A percentile compares a stretch with the other conserved stretches of the same genome.
These are phyloP conservation scores for Exephanes ischioxanthus DNA, from an alignment of 2,888 invertebrate genomes.

Conservation along the genomic window DNA sequence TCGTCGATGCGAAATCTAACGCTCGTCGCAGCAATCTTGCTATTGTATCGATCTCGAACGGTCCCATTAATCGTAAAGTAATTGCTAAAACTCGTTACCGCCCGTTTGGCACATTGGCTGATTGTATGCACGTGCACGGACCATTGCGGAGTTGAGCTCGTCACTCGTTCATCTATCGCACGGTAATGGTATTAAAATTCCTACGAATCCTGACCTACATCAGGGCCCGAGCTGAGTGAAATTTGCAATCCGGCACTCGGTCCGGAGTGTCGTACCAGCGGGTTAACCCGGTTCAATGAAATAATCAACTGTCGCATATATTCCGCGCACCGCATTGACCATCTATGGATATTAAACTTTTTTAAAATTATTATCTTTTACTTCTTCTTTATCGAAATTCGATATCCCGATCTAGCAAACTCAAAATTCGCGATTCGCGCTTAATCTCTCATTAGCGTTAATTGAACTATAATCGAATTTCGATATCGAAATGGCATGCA, in stretches of 20 bases:
- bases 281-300: not conserved
- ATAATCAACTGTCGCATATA: constrained; percentile 7
- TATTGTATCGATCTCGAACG: constrained; percentile 12
- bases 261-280: constrained; percentile 4
- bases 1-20: not conserved
- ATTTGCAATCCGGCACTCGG: constrained; percentile 4
- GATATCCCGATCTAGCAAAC: not conserved
- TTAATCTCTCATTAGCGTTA: not conserved
- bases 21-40: not conserved
- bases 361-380: too few relatives aligned
- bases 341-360: not conserved
- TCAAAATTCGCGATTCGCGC: not conserved
- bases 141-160: constrained; percentile 39
- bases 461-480: constrained; percentile 13
- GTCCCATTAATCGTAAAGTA: constrained; percentile 71
- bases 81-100: constrained; percentile 74
- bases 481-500: not conserved
- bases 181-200: constrained; percentile 75
- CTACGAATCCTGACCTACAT: constrained; percentile 63
- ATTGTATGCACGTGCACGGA: not conserved
- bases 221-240: constrained; percentile 2
- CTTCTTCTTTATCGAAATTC: not conserved
- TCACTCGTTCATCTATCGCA: constrained; percentile 29
- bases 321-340: not conserved
- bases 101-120: constrained; percentile 24